phyloP scores from a whole-genome alignment of 35 echinoderm and acorn worm genomes.

The Amphiura filiformis region DNA sequence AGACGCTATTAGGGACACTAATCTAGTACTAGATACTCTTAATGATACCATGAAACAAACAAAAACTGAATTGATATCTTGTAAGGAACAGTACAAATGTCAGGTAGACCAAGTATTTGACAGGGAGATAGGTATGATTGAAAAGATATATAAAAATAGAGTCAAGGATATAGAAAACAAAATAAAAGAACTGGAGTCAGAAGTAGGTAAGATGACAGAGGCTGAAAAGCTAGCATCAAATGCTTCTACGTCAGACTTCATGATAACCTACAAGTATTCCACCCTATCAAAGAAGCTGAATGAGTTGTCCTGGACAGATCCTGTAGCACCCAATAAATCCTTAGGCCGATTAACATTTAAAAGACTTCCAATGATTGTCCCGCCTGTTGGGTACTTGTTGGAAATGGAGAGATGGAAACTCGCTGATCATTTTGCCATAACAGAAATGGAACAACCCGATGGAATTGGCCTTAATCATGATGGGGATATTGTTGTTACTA shows the following conservation, averaged over 20 bases:
- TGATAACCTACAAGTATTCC: not conserved
- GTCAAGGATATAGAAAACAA: not conserved
- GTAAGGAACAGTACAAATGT: not conserved
- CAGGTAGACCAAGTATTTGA: not conserved
- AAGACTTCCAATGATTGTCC: not conserved
- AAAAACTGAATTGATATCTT: not conserved
- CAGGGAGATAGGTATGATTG: not conserved
- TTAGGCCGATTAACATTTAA: not conserved
- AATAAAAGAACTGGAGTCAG: not conserved
- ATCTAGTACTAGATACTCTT: not conserved
- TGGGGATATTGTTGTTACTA: not conserved
- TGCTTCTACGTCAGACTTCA: not conserved
- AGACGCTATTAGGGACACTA: not conserved
- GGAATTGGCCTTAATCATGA: not conserved
- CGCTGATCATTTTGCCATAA: not conserved
- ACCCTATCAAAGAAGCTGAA: not conserved
- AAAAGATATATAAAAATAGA: not conserved
- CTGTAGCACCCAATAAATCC: not conserved
- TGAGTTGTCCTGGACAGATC: not conserved
- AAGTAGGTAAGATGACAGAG: not conserved
- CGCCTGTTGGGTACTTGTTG: not conserved
- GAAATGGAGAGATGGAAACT: not conserved
- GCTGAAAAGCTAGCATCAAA: not conserved
- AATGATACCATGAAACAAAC: not conserved
- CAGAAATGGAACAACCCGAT: not conserved